A percentile compares a stretch with the other conserved stretches of the same genome.
Evolutionary conservation across 2,888 invertebrate species (phyloP).

Genomic region (Ophonus ardosiacus): DNA sequence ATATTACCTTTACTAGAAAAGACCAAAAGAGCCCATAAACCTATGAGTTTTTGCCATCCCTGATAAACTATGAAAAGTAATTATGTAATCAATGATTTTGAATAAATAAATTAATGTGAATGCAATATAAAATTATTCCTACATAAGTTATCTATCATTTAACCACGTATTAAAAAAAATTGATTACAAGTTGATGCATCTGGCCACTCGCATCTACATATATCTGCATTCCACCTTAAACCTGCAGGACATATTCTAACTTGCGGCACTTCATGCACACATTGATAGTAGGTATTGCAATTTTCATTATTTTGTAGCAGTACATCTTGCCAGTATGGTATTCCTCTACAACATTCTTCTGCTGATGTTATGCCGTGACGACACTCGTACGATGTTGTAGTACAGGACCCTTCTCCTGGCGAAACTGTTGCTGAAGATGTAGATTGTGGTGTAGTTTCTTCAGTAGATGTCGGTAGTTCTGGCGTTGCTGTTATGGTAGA

Average conservation of each 20-base stretch:
- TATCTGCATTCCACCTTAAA: conserved; percentile 53
- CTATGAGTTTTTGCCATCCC: no score
- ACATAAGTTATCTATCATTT: neutral
- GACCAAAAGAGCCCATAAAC: no score
- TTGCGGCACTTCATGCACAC: conserved; percentile 51
- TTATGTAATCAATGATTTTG: no score
- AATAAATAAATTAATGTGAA: no score
- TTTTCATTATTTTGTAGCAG: conserved; percentile 34
- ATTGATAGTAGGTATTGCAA: conserved; percentile 46
- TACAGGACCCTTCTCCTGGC: neutral
- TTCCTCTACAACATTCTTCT: conserved; percentile 50
- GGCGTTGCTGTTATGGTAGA: neutral
- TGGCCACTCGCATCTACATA: conserved; percentile 47
- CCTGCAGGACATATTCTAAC: conserved; percentile 58
- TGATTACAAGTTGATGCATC: conserved; percentile 19
- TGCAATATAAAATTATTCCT: neutral
- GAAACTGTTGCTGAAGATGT: conserved; percentile 1
- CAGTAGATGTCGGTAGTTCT: neutral
- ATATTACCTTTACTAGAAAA: no score
- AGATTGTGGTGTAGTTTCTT: neutral
- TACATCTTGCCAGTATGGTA: conserved; percentile 47
- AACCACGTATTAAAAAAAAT: no score
- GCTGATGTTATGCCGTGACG: conserved; percentile 36
- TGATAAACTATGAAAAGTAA: no score
- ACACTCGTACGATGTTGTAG: conserved; percentile 18